phyloP scores from a whole-genome alignment of 2,113 vertebrate genomes.

The Chascanopsetta lugubris region DNA sequence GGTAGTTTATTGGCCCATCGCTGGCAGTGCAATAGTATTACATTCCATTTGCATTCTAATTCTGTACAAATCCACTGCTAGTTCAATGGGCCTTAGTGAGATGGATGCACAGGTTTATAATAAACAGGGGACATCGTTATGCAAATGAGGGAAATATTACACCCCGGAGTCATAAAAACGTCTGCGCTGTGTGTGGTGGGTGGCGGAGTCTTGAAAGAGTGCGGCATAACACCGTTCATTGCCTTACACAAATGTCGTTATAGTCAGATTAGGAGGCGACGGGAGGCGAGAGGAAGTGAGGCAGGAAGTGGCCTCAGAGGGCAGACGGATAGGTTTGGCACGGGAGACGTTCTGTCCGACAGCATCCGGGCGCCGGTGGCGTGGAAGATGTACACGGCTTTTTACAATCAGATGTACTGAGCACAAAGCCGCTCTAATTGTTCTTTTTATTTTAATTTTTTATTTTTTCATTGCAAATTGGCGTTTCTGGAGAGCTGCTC shows the following conservation, averaged over 20 bases:
- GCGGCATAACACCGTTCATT: conserved; percentile 50
- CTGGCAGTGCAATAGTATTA: conserved; percentile 56
- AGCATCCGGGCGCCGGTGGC: conserved; percentile 24
- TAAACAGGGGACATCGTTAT: conserved; percentile 74
- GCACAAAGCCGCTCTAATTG: conserved; percentile 70
- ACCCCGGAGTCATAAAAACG: conserved; percentile 63
- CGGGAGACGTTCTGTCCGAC: conserved; percentile 33
- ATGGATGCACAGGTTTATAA: conserved; percentile 76
- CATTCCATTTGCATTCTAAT: conserved; percentile 76
- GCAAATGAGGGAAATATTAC: conserved; percentile 74
- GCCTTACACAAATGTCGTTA: conserved; percentile 71
- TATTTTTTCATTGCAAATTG: conserved; percentile 74
- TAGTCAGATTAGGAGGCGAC: conserved; percentile 61
- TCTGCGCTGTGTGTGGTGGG: conserved; percentile 48
- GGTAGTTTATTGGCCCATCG: conserved; percentile 65
- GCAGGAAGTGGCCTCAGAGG: conserved; percentile 35
- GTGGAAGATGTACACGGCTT: conserved; percentile 54
- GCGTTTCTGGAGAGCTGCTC: conserved; percentile 63
- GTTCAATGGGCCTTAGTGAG: conserved; percentile 73
- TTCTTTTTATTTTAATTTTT: conserved; percentile 67
- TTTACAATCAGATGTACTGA: conserved; percentile 72
- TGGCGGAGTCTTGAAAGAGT: conserved; percentile 44
- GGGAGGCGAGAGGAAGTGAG: conserved; percentile 25
- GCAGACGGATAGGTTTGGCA: conserved; percentile 49
- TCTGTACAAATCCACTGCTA: conserved; percentile 71